These are phyloP conservation scores for Denticeps clupeoides DNA, from an alignment of 2,797 vertebrate genomes.

Conservation along the genomic window DNA sequence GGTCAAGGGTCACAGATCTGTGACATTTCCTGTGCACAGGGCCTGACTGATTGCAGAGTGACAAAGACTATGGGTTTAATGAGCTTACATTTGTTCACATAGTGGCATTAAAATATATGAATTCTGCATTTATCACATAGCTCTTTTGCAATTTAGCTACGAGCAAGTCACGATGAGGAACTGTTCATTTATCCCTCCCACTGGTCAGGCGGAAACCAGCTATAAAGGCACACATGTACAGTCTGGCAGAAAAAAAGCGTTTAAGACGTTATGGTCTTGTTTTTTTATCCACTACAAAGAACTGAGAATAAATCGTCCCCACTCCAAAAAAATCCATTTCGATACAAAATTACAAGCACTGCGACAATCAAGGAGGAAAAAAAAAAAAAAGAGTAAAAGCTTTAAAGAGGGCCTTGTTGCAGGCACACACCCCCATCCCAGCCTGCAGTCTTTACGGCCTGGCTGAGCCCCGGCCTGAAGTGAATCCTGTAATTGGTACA, in stretches of 20 bases:
- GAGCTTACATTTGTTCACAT: too few species aligned
- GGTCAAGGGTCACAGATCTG: too few species aligned
- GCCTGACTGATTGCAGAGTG: too few species aligned
- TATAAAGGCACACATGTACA: not conserved
- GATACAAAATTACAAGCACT: not conserved
- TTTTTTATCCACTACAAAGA: not conserved
- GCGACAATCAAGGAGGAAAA: not conserved
- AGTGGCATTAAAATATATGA: too few species aligned
- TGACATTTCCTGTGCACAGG: too few species aligned
- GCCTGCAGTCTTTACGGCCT: slow-evolving; percentile 45
- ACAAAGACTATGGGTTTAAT: too few species aligned
- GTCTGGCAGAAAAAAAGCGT: not conserved
- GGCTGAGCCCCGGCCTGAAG: slow-evolving; percentile 46
- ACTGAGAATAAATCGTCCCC: not conserved
- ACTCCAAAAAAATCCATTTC: slow-evolving; percentile 1
- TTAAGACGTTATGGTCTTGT: not conserved
- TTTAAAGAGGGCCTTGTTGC: not conserved
- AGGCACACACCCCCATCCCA: not conserved
- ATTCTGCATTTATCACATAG: too few species aligned
- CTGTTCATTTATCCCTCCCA: too few species aligned
- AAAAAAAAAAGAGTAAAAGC: not conserved
- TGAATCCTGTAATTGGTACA: not conserved
- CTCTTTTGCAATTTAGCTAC: too few species aligned
- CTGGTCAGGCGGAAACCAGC: not conserved
- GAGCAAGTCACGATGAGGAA: too few species aligned